Evolutionary conservation across 2,113 vertebrate genomes (phyloP).

Genomic region (Rhagologus leucostigma): DNA sequence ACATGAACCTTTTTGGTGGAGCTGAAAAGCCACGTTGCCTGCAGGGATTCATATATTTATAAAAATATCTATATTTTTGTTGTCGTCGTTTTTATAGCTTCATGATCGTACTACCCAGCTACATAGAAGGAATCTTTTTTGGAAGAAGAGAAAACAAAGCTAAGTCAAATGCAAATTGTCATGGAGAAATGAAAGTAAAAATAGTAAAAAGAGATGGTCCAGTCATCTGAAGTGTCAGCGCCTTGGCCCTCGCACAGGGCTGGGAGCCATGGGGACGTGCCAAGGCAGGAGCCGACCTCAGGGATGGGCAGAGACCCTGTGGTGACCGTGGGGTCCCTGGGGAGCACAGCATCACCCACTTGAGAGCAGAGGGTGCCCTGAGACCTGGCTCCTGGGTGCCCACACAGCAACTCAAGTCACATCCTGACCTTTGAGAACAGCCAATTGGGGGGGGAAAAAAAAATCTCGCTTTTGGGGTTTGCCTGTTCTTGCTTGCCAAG

Average conservation of each 20-base stretch:
- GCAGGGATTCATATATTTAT: conserved; percentile 67
- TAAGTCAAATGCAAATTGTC: background rate
- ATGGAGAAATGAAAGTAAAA: background rate
- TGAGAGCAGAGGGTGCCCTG: background rate
- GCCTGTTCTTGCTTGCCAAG: background rate
- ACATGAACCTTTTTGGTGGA: conserved; percentile 68
- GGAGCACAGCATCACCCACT: background rate
- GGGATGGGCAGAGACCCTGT: background rate
- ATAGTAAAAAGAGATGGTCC: background rate
- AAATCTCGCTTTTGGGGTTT: background rate
- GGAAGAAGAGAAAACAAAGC: background rate
- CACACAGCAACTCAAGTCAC: background rate
- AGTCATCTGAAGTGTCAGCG: background rate
- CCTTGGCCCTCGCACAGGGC: background rate
- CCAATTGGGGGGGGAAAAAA: fast-evolving
- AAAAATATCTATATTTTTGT: conserved; percentile 66
- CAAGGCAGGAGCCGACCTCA: background rate
- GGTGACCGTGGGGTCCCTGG: background rate
- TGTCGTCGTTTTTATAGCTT: conserved; percentile 77
- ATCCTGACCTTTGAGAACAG: background rate
- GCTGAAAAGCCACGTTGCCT: conserved; percentile 63
- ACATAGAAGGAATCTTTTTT: conserved; percentile 33
- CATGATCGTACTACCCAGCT: background rate
- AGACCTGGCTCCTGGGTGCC: background rate
- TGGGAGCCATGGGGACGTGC: background rate